Evolutionary conservation across 2,888 invertebrate species (phyloP), one percentile per base, ranked within the genome.

Genomic region (Agrochola lychnidis): DNA sequence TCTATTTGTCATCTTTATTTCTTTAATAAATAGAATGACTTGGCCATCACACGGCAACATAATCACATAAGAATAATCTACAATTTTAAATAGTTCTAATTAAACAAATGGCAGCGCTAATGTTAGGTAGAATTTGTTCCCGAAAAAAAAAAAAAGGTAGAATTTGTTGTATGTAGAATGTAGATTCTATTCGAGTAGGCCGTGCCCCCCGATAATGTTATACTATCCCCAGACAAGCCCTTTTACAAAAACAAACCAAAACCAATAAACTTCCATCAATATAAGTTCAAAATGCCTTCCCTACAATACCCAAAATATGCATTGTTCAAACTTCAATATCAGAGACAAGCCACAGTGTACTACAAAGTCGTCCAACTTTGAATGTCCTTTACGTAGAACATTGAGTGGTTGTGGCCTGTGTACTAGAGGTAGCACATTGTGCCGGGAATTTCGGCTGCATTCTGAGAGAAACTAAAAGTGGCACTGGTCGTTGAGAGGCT

Each of bases 311-410:
- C 45, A 45, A 45, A 48, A 48, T 48, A 48, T 48, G 61, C 40
- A 48, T 36, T 62, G 77, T 67, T 70, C 22, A 16, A 42, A 36
- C 45, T 77, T 48, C 70, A 67, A 51, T 51, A 67, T 59, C 45
- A 42, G 51, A 45, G 57, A 63, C 82, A 76, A 68, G 70, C n/a
- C 36, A 25, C 66, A 57, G 22, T 77, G 25, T 70, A 66, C 61
- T 67, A 51, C 61, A 62, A 57, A 82, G 56, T 82, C 51, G 14
- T n/a, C 19, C 70, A 82, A 78, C 61, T 80, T 67, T 62, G 78
- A 78, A 82, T 78, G 83, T 51, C 70, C 80, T 78, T 70, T 56
- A 70, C 70, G 51, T 19, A 40, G 42, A 30, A 57, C 25, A 45
- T 62, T 57, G 51, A 82, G 69, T 82, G 70, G 56, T 62, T 77